Base-by-base conservation (phyloP, 1,140 invertebrate genomes). In the Brachionus rotundiformis region DNA sequence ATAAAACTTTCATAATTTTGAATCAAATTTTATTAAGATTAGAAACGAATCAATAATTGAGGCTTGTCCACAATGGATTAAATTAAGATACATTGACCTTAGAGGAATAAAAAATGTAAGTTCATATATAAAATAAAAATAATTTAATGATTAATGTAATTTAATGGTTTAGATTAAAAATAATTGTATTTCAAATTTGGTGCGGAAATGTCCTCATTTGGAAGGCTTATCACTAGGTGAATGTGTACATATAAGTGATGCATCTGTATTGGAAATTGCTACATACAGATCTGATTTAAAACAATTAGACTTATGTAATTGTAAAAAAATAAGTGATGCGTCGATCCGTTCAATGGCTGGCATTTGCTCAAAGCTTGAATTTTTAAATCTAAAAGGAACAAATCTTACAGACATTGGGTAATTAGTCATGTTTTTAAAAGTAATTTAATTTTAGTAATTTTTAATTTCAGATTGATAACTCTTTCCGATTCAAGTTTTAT, bases 51-150 rank as follows among this genome's bases (percentile, higher is more conserved):
- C 76, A 10, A 33, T 79, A 0, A 79, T 79, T 10, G 76, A 79
- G 59, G 76, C 76, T 27, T 54, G 47, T 25, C 76, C 76, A 8
- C 76, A 79, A 19, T 79, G 47, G 47, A 8, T 63, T 27, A 54
- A 79, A 39, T 27, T 79, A 5, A 79, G 41, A 39, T 63, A 11
- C 29, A 16, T 79, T 8, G 76, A 79, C n/a, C 36, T 79, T 7
- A n/a, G 47, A 33, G 76, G 76, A 23, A 79, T 79, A 54, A 79
- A 79, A 79, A 79, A 79, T 63, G 76, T 79, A 54, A 59, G 19
- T n/a, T n/a, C n/a, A n/a, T n/a, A n/a, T n/a, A n/a, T n/a, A n/a
- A n/a, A n/a, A n/a, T n/a, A n/a, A n/a, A n/a, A n/a, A n/a, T n/a
- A n/a, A n/a, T n/a, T n/a, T 49, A 16, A 13, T 16, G 11, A 4